A percentile compares a stretch with the other conserved stretches of the same genome.
Conservation (phyloP, 2,888 invertebrate species). For the Parnassius glacialis region DNA sequence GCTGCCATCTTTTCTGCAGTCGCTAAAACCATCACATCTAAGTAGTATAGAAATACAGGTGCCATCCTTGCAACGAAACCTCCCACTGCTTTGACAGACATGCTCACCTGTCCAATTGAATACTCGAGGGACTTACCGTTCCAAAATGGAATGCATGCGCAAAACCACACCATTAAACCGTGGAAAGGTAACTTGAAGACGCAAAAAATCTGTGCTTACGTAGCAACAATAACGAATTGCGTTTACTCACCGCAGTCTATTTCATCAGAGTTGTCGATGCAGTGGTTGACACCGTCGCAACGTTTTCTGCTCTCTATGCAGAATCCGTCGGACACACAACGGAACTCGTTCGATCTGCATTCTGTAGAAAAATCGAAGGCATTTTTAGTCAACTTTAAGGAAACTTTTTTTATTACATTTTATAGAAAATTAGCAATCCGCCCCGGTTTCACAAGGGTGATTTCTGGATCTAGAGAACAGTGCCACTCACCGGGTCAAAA, state of each 20-base stretch:
- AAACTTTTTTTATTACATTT: neutral
- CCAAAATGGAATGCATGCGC: slow-evolving; percentile 49
- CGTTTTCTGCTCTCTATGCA: slow-evolving; percentile 80
- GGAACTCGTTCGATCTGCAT: slow-evolving; percentile 75
- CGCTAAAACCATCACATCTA: slow-evolving; percentile 87
- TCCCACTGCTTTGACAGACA: slow-evolving; percentile 72
- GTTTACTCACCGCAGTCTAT: slow-evolving; percentile 67
- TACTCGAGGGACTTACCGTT: slow-evolving; percentile 60
- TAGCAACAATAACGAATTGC: neutral
- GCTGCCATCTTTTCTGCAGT: slow-evolving; percentile 84
- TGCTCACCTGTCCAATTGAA: slow-evolving; percentile 60
- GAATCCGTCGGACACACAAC: slow-evolving; percentile 80
- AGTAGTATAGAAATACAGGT: slow-evolving; percentile 85
- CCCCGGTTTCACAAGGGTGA: too few species aligned
- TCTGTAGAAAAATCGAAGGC: slow-evolving; percentile 38
- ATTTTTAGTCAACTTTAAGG: neutral
- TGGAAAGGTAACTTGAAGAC: neutral
- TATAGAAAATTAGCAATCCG: too few species aligned
- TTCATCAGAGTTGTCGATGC: slow-evolving; percentile 84
- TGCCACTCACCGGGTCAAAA: too few species aligned
- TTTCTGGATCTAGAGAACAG: too few species aligned
- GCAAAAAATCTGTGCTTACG: neutral
- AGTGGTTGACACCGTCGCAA: slow-evolving; percentile 80
- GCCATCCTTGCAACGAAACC: slow-evolving; percentile 87
- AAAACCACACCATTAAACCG: slow-evolving; percentile 30